These are phyloP conservation scores for Mechanitis messenoides DNA, from an alignment of 2,888 invertebrate species.

Conservation along the genomic window DNA sequence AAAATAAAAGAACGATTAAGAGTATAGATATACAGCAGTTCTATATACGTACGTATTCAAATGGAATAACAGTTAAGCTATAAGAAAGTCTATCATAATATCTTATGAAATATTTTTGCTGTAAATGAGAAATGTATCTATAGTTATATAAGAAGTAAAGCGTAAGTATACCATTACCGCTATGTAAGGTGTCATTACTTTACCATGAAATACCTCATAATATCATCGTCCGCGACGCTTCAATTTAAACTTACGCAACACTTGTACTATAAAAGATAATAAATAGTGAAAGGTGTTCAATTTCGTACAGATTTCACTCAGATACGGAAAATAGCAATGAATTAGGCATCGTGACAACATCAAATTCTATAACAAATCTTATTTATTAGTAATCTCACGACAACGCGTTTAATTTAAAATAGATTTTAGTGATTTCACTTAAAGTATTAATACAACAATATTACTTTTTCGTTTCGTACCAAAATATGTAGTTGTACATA, in stretches of 20 bases:
- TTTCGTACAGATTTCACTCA: constrained; percentile 16
- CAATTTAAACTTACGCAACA: constrained; percentile 22
- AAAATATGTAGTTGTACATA: too few relatives aligned
- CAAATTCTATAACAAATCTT: background rate
- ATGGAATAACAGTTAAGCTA: background rate
- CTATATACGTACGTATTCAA: too few relatives aligned
- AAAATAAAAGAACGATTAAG: too few relatives aligned
- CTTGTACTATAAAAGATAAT: constrained; percentile 19
- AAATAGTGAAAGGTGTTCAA: constrained; percentile 26
- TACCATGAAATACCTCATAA: constrained; percentile 5
- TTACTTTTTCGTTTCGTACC: too few relatives aligned
- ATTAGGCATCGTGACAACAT: background rate
- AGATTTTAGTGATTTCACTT: too few relatives aligned
- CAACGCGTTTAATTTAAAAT: too few relatives aligned
- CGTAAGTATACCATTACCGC: background rate
- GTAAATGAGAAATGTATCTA: too few relatives aligned
- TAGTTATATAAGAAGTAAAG: background rate
- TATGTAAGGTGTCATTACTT: constrained; percentile 5
- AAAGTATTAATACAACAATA: too few relatives aligned
- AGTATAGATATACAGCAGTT: too few relatives aligned
- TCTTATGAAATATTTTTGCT: too few relatives aligned
- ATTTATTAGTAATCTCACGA: background rate
- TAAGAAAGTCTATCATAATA: background rate
- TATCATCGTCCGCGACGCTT: constrained; percentile 4
- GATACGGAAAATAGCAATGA: constrained; percentile 5